phyloP scores from a whole-genome alignment of 2,797 vertebrate genomes.

The Pelochelys cantorii region DNA sequence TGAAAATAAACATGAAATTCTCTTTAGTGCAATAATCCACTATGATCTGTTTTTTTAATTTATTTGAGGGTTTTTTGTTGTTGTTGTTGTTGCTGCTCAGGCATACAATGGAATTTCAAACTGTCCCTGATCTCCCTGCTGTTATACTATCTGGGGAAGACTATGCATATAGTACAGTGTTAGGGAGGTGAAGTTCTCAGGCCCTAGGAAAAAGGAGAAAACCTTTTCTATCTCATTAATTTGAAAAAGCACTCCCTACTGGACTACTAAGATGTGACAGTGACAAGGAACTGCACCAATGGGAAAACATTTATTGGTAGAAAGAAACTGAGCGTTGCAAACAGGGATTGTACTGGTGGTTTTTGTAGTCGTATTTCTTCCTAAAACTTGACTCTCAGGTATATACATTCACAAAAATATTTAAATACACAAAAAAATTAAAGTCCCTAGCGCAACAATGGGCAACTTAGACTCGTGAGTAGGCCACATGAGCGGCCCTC shows the following conservation, averaged over 20 bases:
- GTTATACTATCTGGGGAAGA: neutral
- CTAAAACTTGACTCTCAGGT: neutral
- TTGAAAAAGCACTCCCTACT: constrained; percentile 25
- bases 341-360: constrained; percentile 1
- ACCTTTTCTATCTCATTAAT: neutral
- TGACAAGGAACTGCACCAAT: neutral
- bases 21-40: neutral
- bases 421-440: neutral
- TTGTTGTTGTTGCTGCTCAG: neutral
- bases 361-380: neutral
- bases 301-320: constrained; percentile 10
- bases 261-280: neutral
- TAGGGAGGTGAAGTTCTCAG: neutral
- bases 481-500: no score
- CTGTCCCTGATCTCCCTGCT: neutral
- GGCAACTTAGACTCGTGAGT: no score
- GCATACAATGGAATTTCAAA: constrained; percentile 24
- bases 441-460: accelerated
- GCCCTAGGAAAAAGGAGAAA: neutral
- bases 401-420: neutral
- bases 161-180: neutral
- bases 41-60: neutral
- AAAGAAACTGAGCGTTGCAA: neutral
- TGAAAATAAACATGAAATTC: constrained; percentile 35
- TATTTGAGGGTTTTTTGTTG: neutral